Conservation (phyloP, 2,797 vertebrate species). For the Thamnophis elegans region DNA sequence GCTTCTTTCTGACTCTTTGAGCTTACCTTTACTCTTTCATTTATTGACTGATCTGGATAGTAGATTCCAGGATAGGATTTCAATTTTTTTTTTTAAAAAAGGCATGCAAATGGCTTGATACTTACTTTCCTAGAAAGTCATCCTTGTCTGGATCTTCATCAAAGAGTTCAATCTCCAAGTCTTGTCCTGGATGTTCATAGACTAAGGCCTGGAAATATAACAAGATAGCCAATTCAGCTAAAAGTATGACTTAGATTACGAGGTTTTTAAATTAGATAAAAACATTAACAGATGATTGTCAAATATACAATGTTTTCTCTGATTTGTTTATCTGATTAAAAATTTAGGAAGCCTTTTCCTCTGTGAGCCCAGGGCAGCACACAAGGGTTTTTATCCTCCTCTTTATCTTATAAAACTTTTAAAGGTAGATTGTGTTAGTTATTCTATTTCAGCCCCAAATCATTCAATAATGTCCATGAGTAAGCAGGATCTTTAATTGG, state of each 20-base stretch:
- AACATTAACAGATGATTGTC: not conserved
- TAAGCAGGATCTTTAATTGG: not conserved
- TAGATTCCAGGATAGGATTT: not conserved
- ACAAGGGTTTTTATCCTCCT: not conserved
- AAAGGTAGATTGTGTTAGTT: not conserved
- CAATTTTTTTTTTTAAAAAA: not conserved
- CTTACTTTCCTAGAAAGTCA: constrained; percentile 91
- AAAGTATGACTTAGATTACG: not conserved
- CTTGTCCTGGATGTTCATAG: constrained; percentile 78
- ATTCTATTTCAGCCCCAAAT: not conserved
- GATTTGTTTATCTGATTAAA: not conserved
- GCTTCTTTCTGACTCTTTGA: not conserved
- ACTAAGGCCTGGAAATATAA: constrained; percentile 76
- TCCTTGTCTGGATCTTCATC: constrained; percentile 96
- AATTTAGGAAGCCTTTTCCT: not conserved
- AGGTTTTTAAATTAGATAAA: not conserved
- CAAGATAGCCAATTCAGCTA: not conserved
- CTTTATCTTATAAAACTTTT: not conserved
- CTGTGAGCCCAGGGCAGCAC: not conserved
- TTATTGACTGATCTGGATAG: not conserved
- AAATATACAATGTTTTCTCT: not conserved
- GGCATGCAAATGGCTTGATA: not conserved
- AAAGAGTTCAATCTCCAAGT: constrained; percentile 86
- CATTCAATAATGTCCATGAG: not conserved
- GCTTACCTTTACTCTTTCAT: not conserved